Conservation (phyloP, 1,140 invertebrate species). For the Drosophila erecta region DNA sequence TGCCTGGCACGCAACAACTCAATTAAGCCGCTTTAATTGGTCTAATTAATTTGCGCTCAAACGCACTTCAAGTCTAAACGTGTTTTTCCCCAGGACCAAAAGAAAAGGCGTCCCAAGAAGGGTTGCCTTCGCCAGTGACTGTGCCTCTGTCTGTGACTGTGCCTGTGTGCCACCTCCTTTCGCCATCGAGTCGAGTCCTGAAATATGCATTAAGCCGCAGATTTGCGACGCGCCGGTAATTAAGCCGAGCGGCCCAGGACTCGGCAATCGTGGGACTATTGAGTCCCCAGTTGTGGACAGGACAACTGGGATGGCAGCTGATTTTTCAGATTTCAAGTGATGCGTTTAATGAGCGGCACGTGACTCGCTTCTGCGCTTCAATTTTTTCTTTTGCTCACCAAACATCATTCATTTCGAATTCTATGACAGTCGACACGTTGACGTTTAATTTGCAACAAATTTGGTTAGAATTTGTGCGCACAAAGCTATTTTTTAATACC, state of each 20-base stretch:
- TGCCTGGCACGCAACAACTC: conserved; percentile 76
- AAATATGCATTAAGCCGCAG: conserved; percentile 77
- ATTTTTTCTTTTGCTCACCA: conserved; percentile 3
- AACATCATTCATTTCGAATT: conserved; percentile 44
- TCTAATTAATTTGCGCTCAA: conserved; percentile 84
- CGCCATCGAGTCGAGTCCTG: conserved; percentile 37
- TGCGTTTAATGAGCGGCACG: conserved; percentile 84
- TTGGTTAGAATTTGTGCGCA: conserved; percentile 16
- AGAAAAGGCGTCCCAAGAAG: conserved; percentile 47
- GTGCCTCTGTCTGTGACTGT: too few relatives aligned
- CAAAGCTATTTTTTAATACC: background rate
- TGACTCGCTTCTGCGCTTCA: conserved; percentile 33
- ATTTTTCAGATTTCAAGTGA: conserved; percentile 80
- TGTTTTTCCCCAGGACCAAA: conserved; percentile 63
- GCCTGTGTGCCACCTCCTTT: conserved; percentile 8
- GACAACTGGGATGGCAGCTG: conserved; percentile 34
- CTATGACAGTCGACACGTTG: conserved; percentile 28
- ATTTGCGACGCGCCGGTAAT: conserved; percentile 75
- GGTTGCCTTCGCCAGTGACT: conserved; percentile 27
- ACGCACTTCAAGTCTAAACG: conserved; percentile 80
- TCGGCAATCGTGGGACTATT: conserved; percentile 38
- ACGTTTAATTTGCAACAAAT: conserved; percentile 57
- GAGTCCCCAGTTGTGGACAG: conserved; percentile 46
- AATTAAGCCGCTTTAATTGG: conserved; percentile 84
- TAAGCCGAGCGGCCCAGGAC: conserved; percentile 49